Percentiles rank a stretch among this genome's conserved stretches.
These are phyloP conservation scores for Cydia amplana DNA, from an alignment of 1,140 invertebrate species.

Conservation along the genomic window DNA sequence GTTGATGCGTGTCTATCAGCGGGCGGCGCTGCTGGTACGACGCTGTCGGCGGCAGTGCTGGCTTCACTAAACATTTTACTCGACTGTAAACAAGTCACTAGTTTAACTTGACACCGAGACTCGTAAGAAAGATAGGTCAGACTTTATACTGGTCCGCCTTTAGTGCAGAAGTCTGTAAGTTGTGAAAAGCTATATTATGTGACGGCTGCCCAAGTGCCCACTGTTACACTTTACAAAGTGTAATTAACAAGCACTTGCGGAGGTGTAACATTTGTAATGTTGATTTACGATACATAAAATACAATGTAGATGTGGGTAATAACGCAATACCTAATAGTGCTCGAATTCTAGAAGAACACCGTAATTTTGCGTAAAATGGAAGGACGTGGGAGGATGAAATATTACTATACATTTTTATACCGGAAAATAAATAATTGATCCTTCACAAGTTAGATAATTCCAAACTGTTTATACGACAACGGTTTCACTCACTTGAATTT, in stretches of 20 bases:
- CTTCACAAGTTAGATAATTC: not conserved
- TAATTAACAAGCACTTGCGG: not conserved
- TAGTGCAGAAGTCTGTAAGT: not conserved
- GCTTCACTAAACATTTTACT: not conserved
- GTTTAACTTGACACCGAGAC: not conserved
- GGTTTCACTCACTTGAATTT: too few species aligned
- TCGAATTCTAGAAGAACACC: too few species aligned
- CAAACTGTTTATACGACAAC: too few species aligned
- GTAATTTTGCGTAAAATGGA: too few species aligned
- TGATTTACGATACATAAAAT: not conserved
- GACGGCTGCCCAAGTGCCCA: not conserved
- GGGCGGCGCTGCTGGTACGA: conserved; percentile 5
- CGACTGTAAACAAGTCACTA: conserved; percentile 8
- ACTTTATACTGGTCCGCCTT: not conserved
- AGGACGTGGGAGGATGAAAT: too few species aligned
- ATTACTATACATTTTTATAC: too few species aligned
- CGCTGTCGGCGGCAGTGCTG: not conserved
- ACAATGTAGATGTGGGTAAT: too few species aligned
- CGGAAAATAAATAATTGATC: not conserved
- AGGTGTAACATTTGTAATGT: not conserved
- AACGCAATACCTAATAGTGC: too few species aligned
- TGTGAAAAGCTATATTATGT: not conserved
- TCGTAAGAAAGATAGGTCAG: not conserved
- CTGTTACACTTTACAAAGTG: not conserved
- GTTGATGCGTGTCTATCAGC: conserved; percentile 18